Evolutionary conservation across 2,113 vertebrate genomes (phyloP).

Genomic region (Bubalus kerabau): DNA sequence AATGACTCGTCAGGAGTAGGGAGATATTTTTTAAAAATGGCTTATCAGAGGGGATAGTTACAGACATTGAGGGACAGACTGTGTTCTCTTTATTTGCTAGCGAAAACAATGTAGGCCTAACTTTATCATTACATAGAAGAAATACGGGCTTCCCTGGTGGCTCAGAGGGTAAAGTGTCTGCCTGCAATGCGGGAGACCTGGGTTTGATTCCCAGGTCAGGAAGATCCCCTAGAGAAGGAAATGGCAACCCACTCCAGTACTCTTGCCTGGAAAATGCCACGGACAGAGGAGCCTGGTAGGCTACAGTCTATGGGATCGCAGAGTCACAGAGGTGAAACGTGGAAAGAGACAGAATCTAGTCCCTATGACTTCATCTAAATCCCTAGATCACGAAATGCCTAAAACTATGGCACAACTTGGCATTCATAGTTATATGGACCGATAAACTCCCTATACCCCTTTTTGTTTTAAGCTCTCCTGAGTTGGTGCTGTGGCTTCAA

Average conservation of each 20-base stretch:
- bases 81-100: neutral
- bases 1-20: neutral
- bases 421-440: neutral
- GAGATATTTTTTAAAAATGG: neutral
- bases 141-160: neutral
- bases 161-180: neutral
- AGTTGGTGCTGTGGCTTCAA: neutral
- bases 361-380: neutral
- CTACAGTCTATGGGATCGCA: neutral
- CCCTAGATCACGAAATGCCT: neutral
- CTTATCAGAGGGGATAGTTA: neutral
- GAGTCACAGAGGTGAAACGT: neutral
- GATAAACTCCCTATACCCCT: neutral
- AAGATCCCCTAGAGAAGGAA: neutral
- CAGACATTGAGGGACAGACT: neutral
- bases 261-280: neutral
- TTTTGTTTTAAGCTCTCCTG: neutral
- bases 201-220: neutral
- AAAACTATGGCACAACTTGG: neutral
- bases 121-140: neutral
- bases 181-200: neutral
- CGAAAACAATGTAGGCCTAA: neutral
- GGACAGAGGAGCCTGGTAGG: neutral
- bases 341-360: neutral
- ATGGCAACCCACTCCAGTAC: neutral